Conservation (phyloP, 2,797 vertebrate genomes). For the Acanthiza pusilla region DNA sequence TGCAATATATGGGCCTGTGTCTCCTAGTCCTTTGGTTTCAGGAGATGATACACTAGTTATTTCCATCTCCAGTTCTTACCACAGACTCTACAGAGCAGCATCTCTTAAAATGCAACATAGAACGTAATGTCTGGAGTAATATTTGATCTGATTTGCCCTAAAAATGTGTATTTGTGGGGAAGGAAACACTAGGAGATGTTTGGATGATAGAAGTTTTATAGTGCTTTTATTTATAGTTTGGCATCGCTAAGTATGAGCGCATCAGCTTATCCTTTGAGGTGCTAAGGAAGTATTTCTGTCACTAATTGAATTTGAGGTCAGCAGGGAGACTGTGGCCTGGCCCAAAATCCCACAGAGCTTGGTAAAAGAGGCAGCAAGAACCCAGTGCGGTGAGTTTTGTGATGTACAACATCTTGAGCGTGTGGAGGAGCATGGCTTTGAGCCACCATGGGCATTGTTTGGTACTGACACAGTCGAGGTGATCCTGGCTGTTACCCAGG, state of each 20-base stretch:
- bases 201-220: neutral
- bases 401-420: neutral
- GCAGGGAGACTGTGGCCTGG: neutral
- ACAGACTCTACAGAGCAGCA: neutral
- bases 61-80: neutral
- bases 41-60: neutral
- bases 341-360: neutral
- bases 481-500: neutral
- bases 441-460: neutral
- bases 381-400: neutral
- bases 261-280: neutral
- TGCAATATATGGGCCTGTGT: neutral
- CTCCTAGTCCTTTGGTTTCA: neutral
- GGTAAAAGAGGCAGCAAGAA: neutral
- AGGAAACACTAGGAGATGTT: neutral
- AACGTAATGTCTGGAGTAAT: neutral
- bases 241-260: neutral
- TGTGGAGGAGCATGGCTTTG: neutral
- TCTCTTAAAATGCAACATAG: neutral
- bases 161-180: neutral
- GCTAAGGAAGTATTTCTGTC: neutral
- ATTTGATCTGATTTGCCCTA: neutral
- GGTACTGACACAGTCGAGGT: neutral
- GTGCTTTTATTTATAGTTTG: neutral
- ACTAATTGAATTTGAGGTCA: neutral